Evolutionary conservation across 2,888 invertebrate species (phyloP).

Genomic region (Diarsia dahlii): DNA sequence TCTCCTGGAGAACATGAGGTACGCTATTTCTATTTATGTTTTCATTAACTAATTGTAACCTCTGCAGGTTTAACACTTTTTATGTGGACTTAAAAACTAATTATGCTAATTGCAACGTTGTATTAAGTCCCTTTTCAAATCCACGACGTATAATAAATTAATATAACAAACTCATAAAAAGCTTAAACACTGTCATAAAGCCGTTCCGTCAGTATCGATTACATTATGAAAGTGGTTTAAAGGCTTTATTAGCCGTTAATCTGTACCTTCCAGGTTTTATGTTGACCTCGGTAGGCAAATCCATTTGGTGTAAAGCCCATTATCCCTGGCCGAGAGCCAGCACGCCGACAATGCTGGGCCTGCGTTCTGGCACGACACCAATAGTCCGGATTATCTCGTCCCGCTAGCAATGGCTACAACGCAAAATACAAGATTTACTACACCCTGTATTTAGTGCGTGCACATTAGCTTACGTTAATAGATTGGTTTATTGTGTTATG

Average conservation of each 20-base stretch:
- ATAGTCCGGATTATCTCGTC: slow-evolving; percentile 80
- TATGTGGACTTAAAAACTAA: background rate
- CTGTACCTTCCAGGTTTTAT: slow-evolving; percentile 69
- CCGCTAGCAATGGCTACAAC: slow-evolving; percentile 71
- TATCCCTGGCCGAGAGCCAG: slow-evolving; percentile 84
- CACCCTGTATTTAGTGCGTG: slow-evolving; percentile 65
- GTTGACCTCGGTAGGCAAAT: slow-evolving; percentile 74
- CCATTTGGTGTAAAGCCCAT: slow-evolving; percentile 76
- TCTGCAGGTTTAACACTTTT: background rate
- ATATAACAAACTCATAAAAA: slow-evolving; percentile 4
- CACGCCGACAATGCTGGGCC: slow-evolving; percentile 74
- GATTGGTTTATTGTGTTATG: slow-evolving; percentile 54
- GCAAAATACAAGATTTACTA: slow-evolving; percentile 72
- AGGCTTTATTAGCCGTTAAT: slow-evolving; percentile 66
- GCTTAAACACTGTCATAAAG: slow-evolving; percentile 12
- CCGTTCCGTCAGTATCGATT: slow-evolving; percentile 45
- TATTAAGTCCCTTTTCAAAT: too few species aligned
- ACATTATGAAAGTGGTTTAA: slow-evolving; percentile 58
- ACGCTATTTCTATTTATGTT: background rate
- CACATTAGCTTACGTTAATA: slow-evolving; percentile 61
- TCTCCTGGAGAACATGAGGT: background rate
- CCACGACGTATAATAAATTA: background rate
- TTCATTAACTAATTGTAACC: slow-evolving; percentile 23
- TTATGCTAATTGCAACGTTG: background rate
- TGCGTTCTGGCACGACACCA: slow-evolving; percentile 83